Conservation (phyloP, 2,888 invertebrate genomes). For the Brachyptera risi region DNA sequence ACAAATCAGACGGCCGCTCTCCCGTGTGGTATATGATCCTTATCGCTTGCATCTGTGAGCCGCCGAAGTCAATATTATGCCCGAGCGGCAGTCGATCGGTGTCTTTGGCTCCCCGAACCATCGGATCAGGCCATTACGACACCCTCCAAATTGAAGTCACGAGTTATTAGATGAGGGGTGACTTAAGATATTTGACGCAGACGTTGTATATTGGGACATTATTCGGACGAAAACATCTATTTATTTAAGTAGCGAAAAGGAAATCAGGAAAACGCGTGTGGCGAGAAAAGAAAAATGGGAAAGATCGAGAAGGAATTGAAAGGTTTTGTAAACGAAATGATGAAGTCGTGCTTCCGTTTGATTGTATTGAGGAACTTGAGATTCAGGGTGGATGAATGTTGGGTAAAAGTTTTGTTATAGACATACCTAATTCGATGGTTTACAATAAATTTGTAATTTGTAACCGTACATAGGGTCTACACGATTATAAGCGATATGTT, state of each 20-base stretch:
- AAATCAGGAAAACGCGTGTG: not conserved
- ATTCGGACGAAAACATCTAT: conserved; percentile 10
- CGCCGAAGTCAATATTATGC: conserved; percentile 8
- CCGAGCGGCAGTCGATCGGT: not conserved
- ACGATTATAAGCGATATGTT: too few relatives aligned
- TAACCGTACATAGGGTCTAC: too few relatives aligned
- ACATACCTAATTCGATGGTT: too few relatives aligned
- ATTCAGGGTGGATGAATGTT: too few relatives aligned
- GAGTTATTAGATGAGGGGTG: conserved; percentile 21
- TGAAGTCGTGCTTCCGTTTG: too few relatives aligned
- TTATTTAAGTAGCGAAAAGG: conserved; percentile 10
- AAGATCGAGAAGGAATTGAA: not conserved
- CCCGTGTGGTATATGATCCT: not conserved
- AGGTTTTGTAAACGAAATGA: too few relatives aligned
- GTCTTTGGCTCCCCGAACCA: conserved; percentile 13
- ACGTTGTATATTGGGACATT: conserved; percentile 15
- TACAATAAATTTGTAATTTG: too few relatives aligned
- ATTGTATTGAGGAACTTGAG: too few relatives aligned
- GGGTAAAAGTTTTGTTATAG: too few relatives aligned
- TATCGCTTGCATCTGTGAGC: conserved; percentile 7
- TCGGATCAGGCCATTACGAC: conserved; percentile 18
- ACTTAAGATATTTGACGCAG: conserved; percentile 3
- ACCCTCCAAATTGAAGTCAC: conserved; percentile 19
- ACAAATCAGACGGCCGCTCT: not conserved
- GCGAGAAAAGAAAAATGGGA: not conserved